A percentile compares a stretch with the other conserved stretches of the same genome.
Conservation (phyloP, 2,888 invertebrate genomes). For the Pinctada fucata region DNA sequence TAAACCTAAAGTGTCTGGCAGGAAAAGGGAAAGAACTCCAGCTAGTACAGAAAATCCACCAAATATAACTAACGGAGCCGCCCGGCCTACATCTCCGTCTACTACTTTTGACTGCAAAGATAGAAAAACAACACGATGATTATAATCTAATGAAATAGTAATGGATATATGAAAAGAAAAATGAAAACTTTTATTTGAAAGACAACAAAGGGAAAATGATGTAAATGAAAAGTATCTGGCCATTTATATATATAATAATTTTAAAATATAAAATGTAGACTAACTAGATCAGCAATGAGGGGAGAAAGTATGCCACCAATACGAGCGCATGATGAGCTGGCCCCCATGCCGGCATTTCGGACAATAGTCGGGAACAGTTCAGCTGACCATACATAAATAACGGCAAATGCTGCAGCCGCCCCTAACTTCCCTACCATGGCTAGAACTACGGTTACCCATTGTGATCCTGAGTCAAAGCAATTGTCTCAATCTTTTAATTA, state of each 20-base stretch:
- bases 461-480: neutral
- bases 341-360: conserved; percentile 35
- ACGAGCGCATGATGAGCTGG: conserved; percentile 38
- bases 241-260: too few species aligned
- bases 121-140: neutral
- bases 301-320: conserved; percentile 35
- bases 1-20: neutral
- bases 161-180: too few species aligned
- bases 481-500: too few species aligned
- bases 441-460: conserved; percentile 79
- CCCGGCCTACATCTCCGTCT: neutral
- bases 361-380: conserved; percentile 37
- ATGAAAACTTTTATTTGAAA: too few species aligned
- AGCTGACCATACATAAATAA: conserved; percentile 68
- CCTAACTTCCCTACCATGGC: conserved; percentile 88
- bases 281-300: conserved; percentile 37
- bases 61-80: neutral
- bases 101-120: neutral
- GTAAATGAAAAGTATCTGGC: too few species aligned
- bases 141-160: neutral
- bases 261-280: neutral
- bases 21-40: neutral
- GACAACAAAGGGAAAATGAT: too few species aligned
- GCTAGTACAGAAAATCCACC: neutral
- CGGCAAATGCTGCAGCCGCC: conserved; percentile 89